Base-by-base conservation (phyloP, 2,113 vertebrate genomes). In the Ictalurus furcatus region DNA sequence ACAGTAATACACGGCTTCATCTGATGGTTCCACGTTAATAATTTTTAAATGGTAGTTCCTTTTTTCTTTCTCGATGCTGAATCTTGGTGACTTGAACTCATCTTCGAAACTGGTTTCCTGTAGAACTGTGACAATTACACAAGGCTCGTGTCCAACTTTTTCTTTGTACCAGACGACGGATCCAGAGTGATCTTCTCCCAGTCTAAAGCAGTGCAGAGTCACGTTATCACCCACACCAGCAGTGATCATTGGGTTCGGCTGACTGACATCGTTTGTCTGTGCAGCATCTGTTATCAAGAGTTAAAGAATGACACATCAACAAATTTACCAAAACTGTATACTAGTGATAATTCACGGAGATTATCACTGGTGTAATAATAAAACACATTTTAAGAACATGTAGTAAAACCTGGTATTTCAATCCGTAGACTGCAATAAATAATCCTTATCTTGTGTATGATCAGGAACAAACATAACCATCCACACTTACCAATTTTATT, bases 1-100 rank as follows among this genome's bases (percentile, higher is more conserved):
- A n/a, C 76, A 79, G 44, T 79, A 79, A 52, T 79, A 79, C 76
- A 52, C n/a, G 25, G 76, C 76, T 79, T 79, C 76, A n/a, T 79
- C 76, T n/a, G 74, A 48, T 28, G 37, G 9, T 52, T 78, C 74
- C 74, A 78, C 74, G 0, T 52, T 25, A 25, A 23, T 1, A 2
- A 78, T 78, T 48, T 48, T 28, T 78, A 78, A 78, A 28, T 52
- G 3, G 9, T 1, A 25, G 23, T 2, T 78, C 23, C 0, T 11
- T 52, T 78, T 13, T 0, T 48, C 40, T 14, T 78, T 14, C 4
- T 6, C 1, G 11, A 78, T 48, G 74, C 12, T 78, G 74, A 78
- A 78, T 78, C 11, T 78, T 2, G 74, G 23, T 78, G 74, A 23
- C 11, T 78, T 25, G 74, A 74, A 74, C 71, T 74, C 71, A 40